Base-by-base conservation (phyloP, 2,113 vertebrate species). In the Crocuta crocuta region DNA sequence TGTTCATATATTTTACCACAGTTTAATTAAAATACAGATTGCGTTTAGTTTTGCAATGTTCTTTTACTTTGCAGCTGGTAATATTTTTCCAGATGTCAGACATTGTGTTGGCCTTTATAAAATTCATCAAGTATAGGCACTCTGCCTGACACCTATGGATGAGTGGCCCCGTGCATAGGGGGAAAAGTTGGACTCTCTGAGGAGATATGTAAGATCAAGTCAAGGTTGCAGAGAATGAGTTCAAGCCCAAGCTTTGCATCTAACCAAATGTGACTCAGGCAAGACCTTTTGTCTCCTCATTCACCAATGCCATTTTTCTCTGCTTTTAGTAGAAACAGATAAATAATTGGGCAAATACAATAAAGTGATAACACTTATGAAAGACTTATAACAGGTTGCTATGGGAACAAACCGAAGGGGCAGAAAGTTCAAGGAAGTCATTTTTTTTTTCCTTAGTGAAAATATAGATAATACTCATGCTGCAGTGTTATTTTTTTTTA, bases 391-490 rank as follows among this genome's bases (percentile, higher is more conserved):
- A 71, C 55, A 68, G 35, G 66, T 95, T 98, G 26, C 89, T 78
- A 94, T 97, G 92, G 90, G 23, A 96, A 92, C 87, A 88, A 65
- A 91, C 19, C 80, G 13, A 90, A 83, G 23, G 21, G 53, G 43
- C 55, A 95, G 17, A 12, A 89, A 93, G 82, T 92, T 97, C n/a
- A 97, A 79, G 24, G 80, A 85, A 58, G 73, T 78, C 71, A 68
- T 86, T 85, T 87, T 26, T 94, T 78, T 94, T 78, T 21, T 61
- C 16, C 16, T 91, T 89, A 80, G 65, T 84, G 39, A 85, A 95
- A 98, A 91, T 66, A 92, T 33, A 82, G n/a, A 58, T 85, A 65
- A 89, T 35, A 71, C 1, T 39, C 8, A 71, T 39, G 15, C 53
- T 90, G 43, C 19, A 48, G 43, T 76, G 7, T 61, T 86, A 65